Evolutionary conservation across 2,113 vertebrate species (phyloP), one percentile per base, ranked within the genome.

Genomic region (Siphamia tubifer): DNA sequence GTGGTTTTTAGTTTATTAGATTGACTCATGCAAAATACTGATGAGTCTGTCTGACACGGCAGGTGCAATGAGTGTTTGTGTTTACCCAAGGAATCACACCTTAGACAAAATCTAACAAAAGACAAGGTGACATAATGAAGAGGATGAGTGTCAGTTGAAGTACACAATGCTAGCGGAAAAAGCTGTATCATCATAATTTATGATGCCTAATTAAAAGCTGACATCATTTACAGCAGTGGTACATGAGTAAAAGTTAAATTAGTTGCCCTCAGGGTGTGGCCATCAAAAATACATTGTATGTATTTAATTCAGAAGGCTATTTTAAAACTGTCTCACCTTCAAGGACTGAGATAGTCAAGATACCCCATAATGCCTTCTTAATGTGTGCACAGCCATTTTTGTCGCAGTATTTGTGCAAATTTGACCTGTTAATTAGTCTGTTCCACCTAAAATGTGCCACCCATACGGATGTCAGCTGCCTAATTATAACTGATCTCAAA

Each of bases 1-100:
- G 38, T 56, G 52, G 52, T 55, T 74, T 48, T 38, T 56, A n/a
- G 52, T 55, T 74, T 44, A 61, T 83, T 64, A 70, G 36, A n/a
- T 15, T 4, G 6, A 13, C 23, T 21, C 55, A 15, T 15, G 27
- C 27, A 36, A 42, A 21, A 48, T 57, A 36, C 61, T 53, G 31
- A 12, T 12, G 10, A 19, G 13, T 34, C 4, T 34, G 31, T 60
- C 19, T 17, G 39, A 44, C 30, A 28, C 38, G 25, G 48, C 31
- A 15, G 40, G 27, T 63, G 53, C 7, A 65, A 38, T 48, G 27
- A 15, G 6, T n/a, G 12, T 19, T 21, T 4, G 16, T 55, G 34
- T 64, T 60, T 28, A 28, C 24, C 4, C 15, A 34, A 56, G 15
- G 56, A 54, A 40, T 57, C 24, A 23, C 28, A 16, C 17, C 19